Percentiles rank a stretch among this genome's conserved stretches.
These are phyloP conservation scores for Redunca redunca DNA, from an alignment of 2,113 vertebrate species.

Conservation along the genomic window DNA sequence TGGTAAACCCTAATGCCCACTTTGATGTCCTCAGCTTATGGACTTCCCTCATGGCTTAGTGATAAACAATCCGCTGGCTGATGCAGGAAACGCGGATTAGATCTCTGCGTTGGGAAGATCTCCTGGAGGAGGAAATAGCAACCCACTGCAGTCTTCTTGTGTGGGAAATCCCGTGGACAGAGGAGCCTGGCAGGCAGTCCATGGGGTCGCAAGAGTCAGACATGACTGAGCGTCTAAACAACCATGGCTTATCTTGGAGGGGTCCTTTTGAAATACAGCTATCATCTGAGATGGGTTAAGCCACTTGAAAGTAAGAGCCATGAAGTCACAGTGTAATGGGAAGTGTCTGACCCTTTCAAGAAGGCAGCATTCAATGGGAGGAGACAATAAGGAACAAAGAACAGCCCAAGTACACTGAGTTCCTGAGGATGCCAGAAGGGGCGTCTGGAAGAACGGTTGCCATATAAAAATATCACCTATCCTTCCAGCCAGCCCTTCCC, in stretches of 20 bases:
- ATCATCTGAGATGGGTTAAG: neutral
- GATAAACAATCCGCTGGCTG: neutral
- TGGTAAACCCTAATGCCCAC: neutral
- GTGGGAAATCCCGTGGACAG: neutral
- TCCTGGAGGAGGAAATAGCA: neutral
- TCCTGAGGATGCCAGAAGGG: neutral
- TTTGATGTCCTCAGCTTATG: neutral
- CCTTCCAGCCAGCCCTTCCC: neutral
- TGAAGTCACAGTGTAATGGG: neutral
- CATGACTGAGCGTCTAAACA: neutral
- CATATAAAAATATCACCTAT: neutral
- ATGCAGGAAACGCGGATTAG: neutral
- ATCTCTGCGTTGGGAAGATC: neutral
- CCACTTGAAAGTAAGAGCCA: neutral
- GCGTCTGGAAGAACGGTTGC: neutral
- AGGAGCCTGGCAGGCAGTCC: neutral
- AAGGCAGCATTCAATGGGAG: neutral
- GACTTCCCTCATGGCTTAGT: neutral
- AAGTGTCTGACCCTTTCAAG: neutral
- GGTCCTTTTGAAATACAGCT: neutral
- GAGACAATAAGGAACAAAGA: neutral
- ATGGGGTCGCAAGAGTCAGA: neutral
- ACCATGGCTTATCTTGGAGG: neutral
- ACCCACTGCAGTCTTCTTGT: neutral
- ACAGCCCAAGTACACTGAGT: neutral